These are phyloP conservation scores for Acipenser ruthenus DNA, from an alignment of 2,797 vertebrate genomes.

Conservation along the genomic window DNA sequence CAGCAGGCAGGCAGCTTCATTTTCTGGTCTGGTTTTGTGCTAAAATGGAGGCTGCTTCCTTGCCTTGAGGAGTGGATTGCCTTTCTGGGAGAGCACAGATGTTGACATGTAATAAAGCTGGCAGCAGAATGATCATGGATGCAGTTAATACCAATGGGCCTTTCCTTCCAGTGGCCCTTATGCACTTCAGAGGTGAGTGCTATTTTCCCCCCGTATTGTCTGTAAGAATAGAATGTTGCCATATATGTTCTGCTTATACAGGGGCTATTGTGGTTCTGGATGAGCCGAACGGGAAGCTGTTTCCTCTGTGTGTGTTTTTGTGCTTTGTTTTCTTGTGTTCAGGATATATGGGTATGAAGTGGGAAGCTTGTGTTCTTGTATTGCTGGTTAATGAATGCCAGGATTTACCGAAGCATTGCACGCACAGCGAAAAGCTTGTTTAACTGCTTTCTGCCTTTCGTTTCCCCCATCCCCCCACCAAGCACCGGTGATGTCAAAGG, in stretches of 20 bases:
- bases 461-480: conserved; percentile 52
- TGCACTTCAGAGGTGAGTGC: conserved; percentile 93
- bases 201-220: conserved; percentile 38
- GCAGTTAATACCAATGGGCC: conserved; percentile 90
- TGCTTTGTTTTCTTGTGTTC: conserved; percentile 21
- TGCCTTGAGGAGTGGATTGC: conserved; percentile 75
- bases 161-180: conserved; percentile 90
- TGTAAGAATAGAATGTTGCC: conserved; percentile 38
- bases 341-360: conserved; percentile 8
- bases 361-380: conserved; percentile 5
- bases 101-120: conserved; percentile 92
- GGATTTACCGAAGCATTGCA: conserved; percentile 34
- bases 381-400: conserved; percentile 14
- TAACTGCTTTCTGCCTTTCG: conserved; percentile 71
- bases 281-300: neutral
- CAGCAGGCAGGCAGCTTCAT: conserved; percentile 88
- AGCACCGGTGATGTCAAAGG: conserved; percentile 87
- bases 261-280: conserved; percentile 42
- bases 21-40: conserved; percentile 85
- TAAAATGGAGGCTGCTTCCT: conserved; percentile 94
- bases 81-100: conserved; percentile 75
- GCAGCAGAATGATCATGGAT: conserved; percentile 94
- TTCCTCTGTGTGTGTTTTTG: neutral
- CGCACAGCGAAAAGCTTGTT: conserved; percentile 65
- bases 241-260: conserved; percentile 36